These are phyloP conservation scores for Poeciliopsis occidentalis DNA, from an alignment of 2,113 vertebrate species.

Conservation along the genomic window DNA sequence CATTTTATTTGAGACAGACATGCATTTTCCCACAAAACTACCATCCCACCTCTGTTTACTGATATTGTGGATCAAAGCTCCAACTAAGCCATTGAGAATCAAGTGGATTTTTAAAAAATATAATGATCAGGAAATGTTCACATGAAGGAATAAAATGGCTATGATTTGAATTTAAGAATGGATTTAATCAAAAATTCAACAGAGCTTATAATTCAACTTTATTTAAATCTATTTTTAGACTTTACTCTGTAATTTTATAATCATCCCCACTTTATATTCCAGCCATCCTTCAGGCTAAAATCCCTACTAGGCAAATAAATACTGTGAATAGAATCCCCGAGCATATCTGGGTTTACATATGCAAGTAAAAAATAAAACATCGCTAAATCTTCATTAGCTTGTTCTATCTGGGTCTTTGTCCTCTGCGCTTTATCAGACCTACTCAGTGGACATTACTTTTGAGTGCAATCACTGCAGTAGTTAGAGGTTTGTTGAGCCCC, in stretches of 20 bases:
- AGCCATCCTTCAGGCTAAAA: not conserved
- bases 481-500: conserved; percentile 58
- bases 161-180: not conserved
- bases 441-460: conserved; percentile 58
- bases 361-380: not conserved
- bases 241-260: not conserved
- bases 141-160: not conserved
- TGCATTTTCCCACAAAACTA: conserved; percentile 40
- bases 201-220: not conserved
- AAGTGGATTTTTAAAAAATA: not conserved
- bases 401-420: conserved; percentile 41
- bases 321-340: not conserved
- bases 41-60: conserved; percentile 35
- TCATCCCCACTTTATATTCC: conserved; percentile 29
- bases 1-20: conserved; percentile 21
- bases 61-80: not conserved
- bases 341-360: conserved; percentile 20
- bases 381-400: conserved; percentile 38
- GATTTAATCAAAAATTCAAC: not conserved
- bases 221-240: not conserved
- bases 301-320: conserved; percentile 6
- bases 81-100: conserved; percentile 24
- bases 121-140: conserved; percentile 22
- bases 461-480: conserved; percentile 71
- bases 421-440: conserved; percentile 26